phyloP scores from a whole-genome alignment of 2,888 invertebrate species.

The Eristalinus aeneus region DNA sequence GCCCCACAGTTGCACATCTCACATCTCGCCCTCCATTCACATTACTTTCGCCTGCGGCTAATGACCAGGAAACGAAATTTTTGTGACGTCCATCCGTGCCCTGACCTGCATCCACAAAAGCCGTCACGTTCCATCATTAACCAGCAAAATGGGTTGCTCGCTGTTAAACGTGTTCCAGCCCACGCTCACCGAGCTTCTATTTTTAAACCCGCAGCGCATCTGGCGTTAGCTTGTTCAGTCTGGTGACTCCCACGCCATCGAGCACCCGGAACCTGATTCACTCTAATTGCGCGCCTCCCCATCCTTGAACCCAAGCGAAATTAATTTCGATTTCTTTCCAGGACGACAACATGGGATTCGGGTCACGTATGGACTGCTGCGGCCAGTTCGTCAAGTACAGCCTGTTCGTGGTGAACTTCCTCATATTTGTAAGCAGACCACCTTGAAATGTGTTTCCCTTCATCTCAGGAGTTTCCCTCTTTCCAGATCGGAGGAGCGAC shows the following conservation, averaged over 20 bases:
- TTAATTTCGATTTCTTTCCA: slow-evolving; percentile 63
- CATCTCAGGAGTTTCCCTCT: neutral
- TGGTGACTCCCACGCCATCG: neutral
- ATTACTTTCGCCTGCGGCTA: neutral
- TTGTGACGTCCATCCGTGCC: neutral
- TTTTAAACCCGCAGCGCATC: neutral
- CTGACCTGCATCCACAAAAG: neutral
- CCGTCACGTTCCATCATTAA: neutral
- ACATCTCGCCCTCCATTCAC: no score
- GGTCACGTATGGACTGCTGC: slow-evolving; percentile 92
- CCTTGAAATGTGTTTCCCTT: neutral
- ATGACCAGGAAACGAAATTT: neutral
- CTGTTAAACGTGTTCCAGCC: neutral
- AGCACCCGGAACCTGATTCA: neutral
- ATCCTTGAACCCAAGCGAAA: slow-evolving; percentile 33
- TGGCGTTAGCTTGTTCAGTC: neutral
- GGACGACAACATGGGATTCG: slow-evolving; percentile 85
- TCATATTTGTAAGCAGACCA: slow-evolving; percentile 90
- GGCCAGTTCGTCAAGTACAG: slow-evolving; percentile 93
- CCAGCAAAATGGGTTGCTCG: neutral
- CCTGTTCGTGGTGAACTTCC: slow-evolving; percentile 90
- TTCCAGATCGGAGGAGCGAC: slow-evolving; percentile 88
- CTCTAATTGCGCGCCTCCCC: neutral
- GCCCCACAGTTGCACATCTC: neutral
- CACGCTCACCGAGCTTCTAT: neutral